These are phyloP conservation scores for Alviniconcha strummeri DNA, from an alignment of 2,888 invertebrate genomes.

Conservation along the genomic window DNA sequence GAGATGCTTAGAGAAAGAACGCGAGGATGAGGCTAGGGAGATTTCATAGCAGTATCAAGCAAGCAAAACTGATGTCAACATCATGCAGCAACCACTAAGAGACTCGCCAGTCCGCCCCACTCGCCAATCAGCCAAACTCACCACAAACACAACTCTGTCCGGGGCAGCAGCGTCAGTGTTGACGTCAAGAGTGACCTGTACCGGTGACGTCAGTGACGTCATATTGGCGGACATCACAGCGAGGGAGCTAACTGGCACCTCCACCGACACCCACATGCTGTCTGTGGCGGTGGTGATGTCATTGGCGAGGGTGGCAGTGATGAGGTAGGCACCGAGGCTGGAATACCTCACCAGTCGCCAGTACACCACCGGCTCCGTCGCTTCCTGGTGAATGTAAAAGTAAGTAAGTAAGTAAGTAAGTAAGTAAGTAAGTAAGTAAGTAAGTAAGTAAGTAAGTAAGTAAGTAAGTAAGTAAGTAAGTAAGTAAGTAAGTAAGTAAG, in stretches of 20 bases:
- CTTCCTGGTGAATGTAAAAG: background rate
- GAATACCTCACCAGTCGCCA: constrained; percentile 25
- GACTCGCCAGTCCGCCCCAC: no score
- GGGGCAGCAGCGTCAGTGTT: constrained; percentile 58
- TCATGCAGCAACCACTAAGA: no score
- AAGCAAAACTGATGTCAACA: no score
- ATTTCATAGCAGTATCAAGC: no score
- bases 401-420: no score
- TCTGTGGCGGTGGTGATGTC: constrained; percentile 55
- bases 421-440: no score
- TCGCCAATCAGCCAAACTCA: background rate
- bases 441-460: no score
- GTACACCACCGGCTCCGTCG: constrained; percentile 21
- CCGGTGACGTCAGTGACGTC: constrained; percentile 53
- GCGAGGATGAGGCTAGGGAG: no score
- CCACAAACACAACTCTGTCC: constrained; percentile 47
- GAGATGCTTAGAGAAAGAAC: no score
- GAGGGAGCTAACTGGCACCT: constrained; percentile 61
- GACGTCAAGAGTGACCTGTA: constrained; percentile 55
- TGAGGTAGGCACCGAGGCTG: constrained; percentile 58
- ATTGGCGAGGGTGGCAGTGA: constrained; percentile 58
- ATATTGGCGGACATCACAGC: constrained; percentile 49
- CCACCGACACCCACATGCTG: constrained; percentile 60
- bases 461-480: no score
- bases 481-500: no score